These are phyloP conservation scores for Phoenicopterus ruber DNA, from an alignment of 2,113 vertebrate species.

Conservation along the genomic window DNA sequence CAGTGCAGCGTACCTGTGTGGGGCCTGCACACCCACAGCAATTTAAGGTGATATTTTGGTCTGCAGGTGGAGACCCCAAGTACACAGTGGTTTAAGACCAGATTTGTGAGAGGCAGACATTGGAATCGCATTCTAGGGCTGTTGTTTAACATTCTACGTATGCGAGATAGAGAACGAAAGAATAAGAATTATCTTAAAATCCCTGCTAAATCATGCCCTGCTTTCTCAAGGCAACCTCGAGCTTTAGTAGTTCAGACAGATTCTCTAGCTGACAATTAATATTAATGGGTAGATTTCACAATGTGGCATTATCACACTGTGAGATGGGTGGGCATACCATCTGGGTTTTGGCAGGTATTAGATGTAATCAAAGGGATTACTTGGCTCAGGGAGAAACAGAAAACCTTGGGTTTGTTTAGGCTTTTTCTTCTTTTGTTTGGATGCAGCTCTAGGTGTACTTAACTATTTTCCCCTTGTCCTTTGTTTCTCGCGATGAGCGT, in stretches of 20 bases:
- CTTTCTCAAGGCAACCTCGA: constrained; percentile 86
- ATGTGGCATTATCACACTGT: constrained; percentile 93
- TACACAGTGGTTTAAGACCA: constrained; percentile 59
- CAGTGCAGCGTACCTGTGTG: neutral
- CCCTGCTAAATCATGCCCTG: constrained; percentile 85
- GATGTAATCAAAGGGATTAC: constrained; percentile 98
- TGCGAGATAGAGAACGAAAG: constrained; percentile 73
- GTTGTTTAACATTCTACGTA: constrained; percentile 80
- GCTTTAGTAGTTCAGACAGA: constrained; percentile 87
- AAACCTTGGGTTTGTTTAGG: constrained; percentile 80
- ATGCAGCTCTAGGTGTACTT: constrained; percentile 73
- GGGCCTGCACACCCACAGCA: constrained; percentile 4
- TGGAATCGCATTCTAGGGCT: constrained; percentile 35
- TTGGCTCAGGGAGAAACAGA: constrained; percentile 87
- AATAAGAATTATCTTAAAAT: constrained; percentile 87
- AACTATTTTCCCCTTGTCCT: constrained; percentile 61
- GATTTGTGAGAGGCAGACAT: constrained; percentile 51
- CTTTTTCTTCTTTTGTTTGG: constrained; percentile 77
- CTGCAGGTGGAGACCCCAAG: constrained; percentile 60
- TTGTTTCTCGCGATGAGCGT: constrained; percentile 63
- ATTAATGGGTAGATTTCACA: constrained; percentile 94
- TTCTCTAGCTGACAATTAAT: constrained; percentile 92
- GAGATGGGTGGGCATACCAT: constrained; percentile 95
- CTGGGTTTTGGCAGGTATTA: constrained; percentile 96
- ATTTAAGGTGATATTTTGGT: constrained; percentile 65